Conservation (phyloP, 2,888 invertebrate species). For the Didymodactylos carnosus region DNA sequence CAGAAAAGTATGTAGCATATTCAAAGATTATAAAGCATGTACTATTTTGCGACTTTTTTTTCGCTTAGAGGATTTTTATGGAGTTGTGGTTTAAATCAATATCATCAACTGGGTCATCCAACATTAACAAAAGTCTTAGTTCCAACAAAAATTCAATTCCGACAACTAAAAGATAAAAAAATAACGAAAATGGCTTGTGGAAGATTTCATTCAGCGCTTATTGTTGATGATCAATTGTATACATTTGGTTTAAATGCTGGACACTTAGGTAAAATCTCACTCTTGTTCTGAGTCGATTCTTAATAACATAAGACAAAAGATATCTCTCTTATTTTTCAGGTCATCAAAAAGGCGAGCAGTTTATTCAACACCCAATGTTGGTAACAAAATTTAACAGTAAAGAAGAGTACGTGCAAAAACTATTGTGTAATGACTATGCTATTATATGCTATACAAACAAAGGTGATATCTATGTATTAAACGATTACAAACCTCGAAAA, state of each 20-base stretch:
- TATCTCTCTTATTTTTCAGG: background rate
- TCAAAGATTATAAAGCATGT: conserved; percentile 6
- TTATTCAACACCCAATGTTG: conserved; percentile 24
- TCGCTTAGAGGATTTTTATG: conserved; percentile 47
- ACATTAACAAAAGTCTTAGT: conserved; percentile 36
- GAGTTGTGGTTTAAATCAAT: conserved; percentile 40
- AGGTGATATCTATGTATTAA: conserved; percentile 50
- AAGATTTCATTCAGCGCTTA: conserved; percentile 50
- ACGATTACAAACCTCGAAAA: conserved; percentile 50
- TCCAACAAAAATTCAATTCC: conserved; percentile 32
- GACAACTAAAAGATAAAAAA: conserved; percentile 23
- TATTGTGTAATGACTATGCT: conserved; percentile 48
- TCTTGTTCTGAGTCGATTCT: background rate
- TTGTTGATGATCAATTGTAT: conserved; percentile 43
- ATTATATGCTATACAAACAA: conserved; percentile 46
- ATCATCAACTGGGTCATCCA: conserved; percentile 46
- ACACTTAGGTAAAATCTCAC: conserved; percentile 45
- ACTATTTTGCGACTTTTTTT: conserved; percentile 17
- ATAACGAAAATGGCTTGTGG: conserved; percentile 46
- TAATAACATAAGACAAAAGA: background rate
- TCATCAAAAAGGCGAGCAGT: conserved; percentile 17
- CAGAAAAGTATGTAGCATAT: conserved; percentile 38
- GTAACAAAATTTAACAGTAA: conserved; percentile 34
- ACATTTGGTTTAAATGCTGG: conserved; percentile 65
- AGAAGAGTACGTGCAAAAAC: conserved; percentile 39